phyloP scores from a whole-genome alignment of 2,888 invertebrate species.

The Zhuqinia jingwanae region DNA sequence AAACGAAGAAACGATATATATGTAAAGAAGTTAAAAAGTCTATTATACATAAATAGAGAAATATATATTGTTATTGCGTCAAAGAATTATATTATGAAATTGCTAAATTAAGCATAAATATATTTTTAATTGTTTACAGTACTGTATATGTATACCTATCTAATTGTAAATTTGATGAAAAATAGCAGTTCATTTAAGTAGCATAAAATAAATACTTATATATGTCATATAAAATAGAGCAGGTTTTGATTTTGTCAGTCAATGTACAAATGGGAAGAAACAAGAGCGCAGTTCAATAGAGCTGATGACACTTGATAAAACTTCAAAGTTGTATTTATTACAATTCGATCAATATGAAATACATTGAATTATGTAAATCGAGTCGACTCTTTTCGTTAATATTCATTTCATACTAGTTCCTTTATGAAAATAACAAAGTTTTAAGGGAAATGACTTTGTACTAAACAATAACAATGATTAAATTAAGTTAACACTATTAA shows the following conservation, averaged over 20 bases:
- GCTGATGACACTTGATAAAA: too few species aligned
- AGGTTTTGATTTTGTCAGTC: neutral
- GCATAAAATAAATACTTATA: constrained; percentile 16
- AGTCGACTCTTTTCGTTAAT: neutral
- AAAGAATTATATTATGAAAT: neutral
- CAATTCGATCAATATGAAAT: neutral
- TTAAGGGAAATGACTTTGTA: neutral
- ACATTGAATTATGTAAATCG: neutral
- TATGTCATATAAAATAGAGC: neutral
- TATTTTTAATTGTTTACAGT: constrained; percentile 41
- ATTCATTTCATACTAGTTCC: neutral
- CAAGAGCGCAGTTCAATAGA: too few species aligned
- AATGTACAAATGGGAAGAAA: neutral
- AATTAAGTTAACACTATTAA: neutral
- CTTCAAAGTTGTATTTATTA: too few species aligned
- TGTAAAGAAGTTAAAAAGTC: neutral
- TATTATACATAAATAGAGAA: neutral
- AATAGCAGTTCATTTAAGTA: constrained; percentile 25
- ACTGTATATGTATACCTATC: neutral
- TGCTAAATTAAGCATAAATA: constrained; percentile 3
- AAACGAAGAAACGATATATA: too few species aligned
- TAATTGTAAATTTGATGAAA: constrained; percentile 10
- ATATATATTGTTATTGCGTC: neutral
- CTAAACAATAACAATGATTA: constrained; percentile 1
- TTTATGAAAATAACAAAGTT: constrained; percentile 9